These are phyloP conservation scores for Aphrophora alni DNA, from an alignment of 2,888 invertebrate species.

Conservation along the genomic window DNA sequence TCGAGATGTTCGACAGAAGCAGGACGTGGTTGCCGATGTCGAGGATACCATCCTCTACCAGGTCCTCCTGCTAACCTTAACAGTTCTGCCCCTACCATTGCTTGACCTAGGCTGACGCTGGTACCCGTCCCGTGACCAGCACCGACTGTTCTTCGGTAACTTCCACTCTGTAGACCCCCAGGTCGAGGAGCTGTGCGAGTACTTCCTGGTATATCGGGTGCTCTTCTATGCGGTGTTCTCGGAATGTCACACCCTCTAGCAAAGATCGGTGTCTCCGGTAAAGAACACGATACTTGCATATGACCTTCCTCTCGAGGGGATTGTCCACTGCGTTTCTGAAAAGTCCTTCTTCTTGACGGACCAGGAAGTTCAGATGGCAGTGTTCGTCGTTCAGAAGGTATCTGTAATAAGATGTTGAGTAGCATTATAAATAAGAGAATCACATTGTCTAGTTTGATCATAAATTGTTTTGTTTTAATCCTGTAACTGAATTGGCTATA, in stretches of 20 bases:
- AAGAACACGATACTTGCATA: conserved; percentile 82
- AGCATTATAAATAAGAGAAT: too few relatives aligned
- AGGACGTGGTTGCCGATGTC: conserved; percentile 63
- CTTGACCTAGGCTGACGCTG: conserved; percentile 58
- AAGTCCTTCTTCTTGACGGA: conserved; percentile 61
- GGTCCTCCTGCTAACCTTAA: conserved; percentile 80
- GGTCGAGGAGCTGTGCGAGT: conserved; percentile 42
- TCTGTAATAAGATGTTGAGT: too few relatives aligned
- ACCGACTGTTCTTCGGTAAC: conserved; percentile 55
- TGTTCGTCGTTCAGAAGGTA: conserved; percentile 69
- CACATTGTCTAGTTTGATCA: too few relatives aligned
- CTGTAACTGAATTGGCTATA: too few relatives aligned
- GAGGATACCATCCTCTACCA: conserved; percentile 74
- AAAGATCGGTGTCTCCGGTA: conserved; percentile 90
- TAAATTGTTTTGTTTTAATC: too few relatives aligned
- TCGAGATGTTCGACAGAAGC: conserved; percentile 87
- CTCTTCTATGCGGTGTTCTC: conserved; percentile 76
- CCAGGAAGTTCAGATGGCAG: conserved; percentile 73
- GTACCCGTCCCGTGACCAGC: conserved; percentile 52
- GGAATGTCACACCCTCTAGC: conserved; percentile 85
- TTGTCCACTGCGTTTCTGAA: conserved; percentile 57
- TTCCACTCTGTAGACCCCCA: conserved; percentile 34
- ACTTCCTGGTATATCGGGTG: conserved; percentile 59
- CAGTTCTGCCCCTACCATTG: conserved; percentile 78
- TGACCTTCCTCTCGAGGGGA: conserved; percentile 59